Percentiles rank a stretch among this genome's conserved stretches.
These are phyloP conservation scores for Podarcis cretensis DNA, from an alignment of 2,113 vertebrate genomes.

Conservation along the genomic window DNA sequence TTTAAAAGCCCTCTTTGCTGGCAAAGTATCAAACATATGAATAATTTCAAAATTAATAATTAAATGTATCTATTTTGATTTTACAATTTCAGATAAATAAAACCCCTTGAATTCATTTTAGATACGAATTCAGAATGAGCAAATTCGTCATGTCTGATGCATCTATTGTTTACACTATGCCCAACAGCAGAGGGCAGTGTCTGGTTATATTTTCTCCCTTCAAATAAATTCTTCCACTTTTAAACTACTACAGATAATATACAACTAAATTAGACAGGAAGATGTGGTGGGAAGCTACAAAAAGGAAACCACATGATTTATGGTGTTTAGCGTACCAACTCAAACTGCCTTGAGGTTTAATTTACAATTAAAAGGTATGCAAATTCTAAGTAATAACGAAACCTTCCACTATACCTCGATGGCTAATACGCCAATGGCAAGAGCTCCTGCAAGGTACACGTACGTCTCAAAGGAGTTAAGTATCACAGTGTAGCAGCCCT, in stretches of 20 bases:
- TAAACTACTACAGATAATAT: neutral
- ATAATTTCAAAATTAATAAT: neutral
- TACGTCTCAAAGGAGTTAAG: slow-evolving; percentile 90
- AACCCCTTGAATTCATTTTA: neutral
- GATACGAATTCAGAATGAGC: neutral
- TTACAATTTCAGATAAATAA: neutral
- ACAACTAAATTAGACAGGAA: neutral
- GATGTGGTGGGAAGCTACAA: neutral
- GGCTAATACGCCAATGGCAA: slow-evolving; percentile 89
- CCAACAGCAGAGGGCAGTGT: slow-evolving; percentile 48
- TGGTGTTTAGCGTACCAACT: neutral
- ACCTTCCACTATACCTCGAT: slow-evolving; percentile 81
- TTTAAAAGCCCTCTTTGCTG: neutral
- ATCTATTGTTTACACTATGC: neutral
- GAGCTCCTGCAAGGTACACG: slow-evolving; percentile 90
- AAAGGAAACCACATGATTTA: neutral
- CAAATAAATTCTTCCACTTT: neutral
- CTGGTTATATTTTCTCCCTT: neutral
- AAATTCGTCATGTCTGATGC: accelerated
- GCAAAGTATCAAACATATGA: neutral
- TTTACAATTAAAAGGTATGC: too few relatives aligned
- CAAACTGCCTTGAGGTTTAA: too few relatives aligned
- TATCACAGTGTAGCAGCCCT: slow-evolving; percentile 93
- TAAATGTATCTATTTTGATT: neutral
- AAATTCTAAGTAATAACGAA: too few relatives aligned